Evolutionary conservation across 2,888 invertebrate genomes (phyloP).

Genomic region (Nesidiocoris tenuis): DNA sequence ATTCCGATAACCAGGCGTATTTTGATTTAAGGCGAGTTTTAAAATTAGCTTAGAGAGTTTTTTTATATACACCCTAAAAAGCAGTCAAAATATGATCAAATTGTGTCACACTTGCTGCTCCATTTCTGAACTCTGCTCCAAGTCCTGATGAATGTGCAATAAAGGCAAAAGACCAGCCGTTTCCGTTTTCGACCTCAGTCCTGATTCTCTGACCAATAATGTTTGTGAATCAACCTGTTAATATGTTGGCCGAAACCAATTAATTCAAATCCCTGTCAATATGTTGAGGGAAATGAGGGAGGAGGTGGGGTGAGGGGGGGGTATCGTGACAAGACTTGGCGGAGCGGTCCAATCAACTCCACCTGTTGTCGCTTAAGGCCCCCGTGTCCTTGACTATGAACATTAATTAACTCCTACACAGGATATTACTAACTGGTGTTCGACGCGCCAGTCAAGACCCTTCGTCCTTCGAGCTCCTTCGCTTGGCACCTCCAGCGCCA

Average conservation of each 20-base stretch:
- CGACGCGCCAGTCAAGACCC: background rate
- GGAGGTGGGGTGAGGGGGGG: background rate
- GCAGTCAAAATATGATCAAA: too few species aligned
- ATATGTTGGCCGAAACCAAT: background rate
- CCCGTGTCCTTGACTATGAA: slow-evolving; percentile 25
- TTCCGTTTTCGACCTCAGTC: too few species aligned
- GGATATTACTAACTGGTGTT: slow-evolving; percentile 20
- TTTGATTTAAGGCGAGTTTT: too few species aligned
- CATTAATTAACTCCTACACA: slow-evolving; percentile 34
- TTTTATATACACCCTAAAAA: too few species aligned
- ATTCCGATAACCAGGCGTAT: too few species aligned
- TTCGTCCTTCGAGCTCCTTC: background rate
- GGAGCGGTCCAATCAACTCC: slow-evolving; percentile 11
- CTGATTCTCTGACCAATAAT: too few species aligned
- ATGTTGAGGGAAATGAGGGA: background rate
- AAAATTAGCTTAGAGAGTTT: too few species aligned
- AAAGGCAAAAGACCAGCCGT: too few species aligned
- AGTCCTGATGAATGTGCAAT: too few species aligned
- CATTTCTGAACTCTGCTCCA: too few species aligned
- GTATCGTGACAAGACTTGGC: background rate
- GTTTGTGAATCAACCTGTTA: background rate
- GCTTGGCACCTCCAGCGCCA: background rate
- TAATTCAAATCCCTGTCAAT: background rate
- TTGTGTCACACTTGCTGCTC: too few species aligned
- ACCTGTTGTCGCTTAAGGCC: slow-evolving; percentile 21